phyloP scores from a whole-genome alignment of 2,888 invertebrate genomes.

The Sussaba pulchella region DNA sequence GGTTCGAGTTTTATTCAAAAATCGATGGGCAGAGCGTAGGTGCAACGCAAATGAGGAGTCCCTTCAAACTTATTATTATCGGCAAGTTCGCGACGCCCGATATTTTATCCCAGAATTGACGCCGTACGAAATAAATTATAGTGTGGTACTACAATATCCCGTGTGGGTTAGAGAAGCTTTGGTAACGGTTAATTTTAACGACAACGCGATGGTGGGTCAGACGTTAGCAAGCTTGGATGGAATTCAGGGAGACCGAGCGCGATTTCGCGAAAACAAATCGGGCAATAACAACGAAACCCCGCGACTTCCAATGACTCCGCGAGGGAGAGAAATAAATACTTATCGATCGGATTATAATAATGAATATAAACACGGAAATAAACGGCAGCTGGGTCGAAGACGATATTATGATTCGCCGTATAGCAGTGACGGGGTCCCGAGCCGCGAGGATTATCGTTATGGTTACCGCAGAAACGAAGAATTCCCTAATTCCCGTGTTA shows the following conservation, averaged over 20 bases:
- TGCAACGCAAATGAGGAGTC: neutral
- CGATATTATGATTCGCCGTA: neutral
- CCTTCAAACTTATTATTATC: conserved; percentile 33
- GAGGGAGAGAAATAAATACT: neutral
- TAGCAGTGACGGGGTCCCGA: neutral
- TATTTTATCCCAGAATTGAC: conserved; percentile 20
- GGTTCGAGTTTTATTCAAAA: conserved; percentile 31
- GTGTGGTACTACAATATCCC: conserved; percentile 41
- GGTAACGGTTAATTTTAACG: conserved; percentile 32
- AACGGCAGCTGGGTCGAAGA: neutral
- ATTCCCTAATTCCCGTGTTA: neutral
- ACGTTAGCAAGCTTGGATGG: conserved; percentile 26
- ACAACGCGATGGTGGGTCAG: conserved; percentile 8
- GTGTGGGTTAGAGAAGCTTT: conserved; percentile 22
- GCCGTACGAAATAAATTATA: conserved; percentile 39
- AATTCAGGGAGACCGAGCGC: neutral
- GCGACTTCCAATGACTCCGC: neutral
- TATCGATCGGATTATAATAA: neutral
- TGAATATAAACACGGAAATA: neutral
- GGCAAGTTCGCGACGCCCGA: conserved; percentile 40
- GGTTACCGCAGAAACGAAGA: neutral
- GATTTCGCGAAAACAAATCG: neutral
- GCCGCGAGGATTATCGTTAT: neutral
- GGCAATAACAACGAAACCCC: neutral
- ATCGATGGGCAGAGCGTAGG: conserved; percentile 23